Evolutionary conservation across 2,888 invertebrate genomes (phyloP).

Genomic region (Ophonus ardosiacus): DNA sequence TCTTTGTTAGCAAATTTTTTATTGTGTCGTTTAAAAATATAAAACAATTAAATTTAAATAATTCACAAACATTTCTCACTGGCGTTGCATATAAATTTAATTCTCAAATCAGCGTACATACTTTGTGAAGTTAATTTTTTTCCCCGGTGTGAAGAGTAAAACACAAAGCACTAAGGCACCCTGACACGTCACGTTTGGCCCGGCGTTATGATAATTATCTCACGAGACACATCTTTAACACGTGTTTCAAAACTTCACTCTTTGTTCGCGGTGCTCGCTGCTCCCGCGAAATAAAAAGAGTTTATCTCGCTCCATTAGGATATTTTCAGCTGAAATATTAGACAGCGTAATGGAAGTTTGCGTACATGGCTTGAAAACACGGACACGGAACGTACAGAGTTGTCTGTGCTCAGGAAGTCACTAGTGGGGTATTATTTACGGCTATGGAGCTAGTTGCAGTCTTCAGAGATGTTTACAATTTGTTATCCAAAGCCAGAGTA

Average conservation of each 20-base stretch:
- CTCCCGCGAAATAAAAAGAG: conserved; percentile 68
- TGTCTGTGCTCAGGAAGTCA: not conserved
- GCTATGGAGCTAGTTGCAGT: not conserved
- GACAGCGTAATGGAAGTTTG: conserved; percentile 35
- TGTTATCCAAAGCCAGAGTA: not conserved
- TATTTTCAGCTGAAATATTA: conserved; percentile 43
- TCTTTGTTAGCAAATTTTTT: no score
- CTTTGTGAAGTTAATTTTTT: not conserved
- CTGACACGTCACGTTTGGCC: conserved; percentile 4
- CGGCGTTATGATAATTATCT: conserved; percentile 60
- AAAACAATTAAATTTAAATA: not conserved
- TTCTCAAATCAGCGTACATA: not conserved
- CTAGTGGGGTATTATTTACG: not conserved
- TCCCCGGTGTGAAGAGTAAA: not conserved
- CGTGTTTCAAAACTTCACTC: conserved; percentile 58
- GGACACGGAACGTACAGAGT: not conserved
- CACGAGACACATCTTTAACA: conserved; percentile 62
- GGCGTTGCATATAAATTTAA: not conserved
- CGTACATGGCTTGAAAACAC: conserved; percentile 9
- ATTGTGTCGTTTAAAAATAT: not conserved
- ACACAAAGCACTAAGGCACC: not conserved
- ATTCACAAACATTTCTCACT: not conserved
- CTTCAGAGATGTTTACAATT: not conserved
- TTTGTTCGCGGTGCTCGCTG: conserved; percentile 68
- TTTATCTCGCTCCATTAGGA: conserved; percentile 52